phyloP scores from a whole-genome alignment of 2,113 vertebrate genomes.

The Ochotona curzoniae region DNA sequence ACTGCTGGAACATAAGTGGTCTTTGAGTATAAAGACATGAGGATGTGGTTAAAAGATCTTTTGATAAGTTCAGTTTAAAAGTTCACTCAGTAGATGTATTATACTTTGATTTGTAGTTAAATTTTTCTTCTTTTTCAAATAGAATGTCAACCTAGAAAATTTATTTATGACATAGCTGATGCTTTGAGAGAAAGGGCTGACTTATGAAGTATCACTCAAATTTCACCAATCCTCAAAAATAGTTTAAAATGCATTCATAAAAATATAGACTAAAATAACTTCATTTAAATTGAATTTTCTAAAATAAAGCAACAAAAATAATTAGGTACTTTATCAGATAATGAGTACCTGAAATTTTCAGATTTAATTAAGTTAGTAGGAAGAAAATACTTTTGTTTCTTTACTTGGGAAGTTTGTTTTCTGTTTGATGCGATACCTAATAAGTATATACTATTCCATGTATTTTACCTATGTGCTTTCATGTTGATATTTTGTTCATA shows the following conservation, averaged over 20 bases:
- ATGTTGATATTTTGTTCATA: too few relatives aligned
- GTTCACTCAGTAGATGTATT: neutral
- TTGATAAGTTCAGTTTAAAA: neutral
- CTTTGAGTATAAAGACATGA: conserved; percentile 6
- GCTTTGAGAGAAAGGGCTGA: neutral
- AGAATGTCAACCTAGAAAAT: neutral
- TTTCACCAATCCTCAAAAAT: conserved; percentile 46
- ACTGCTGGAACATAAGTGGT: neutral
- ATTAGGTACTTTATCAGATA: conserved; percentile 1
- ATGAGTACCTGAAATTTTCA: neutral
- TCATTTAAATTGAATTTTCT: neutral
- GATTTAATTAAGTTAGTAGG: too few relatives aligned
- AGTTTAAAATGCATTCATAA: conserved; percentile 24
- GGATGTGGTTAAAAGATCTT: conserved; percentile 39
- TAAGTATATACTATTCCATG: too few relatives aligned
- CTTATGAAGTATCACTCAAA: neutral
- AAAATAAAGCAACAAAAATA: conserved; percentile 44
- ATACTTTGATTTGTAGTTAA: conserved; percentile 40
- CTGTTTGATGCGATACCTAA: too few relatives aligned
- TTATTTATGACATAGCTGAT: neutral
- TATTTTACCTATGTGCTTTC: too few relatives aligned
- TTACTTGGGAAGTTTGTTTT: too few relatives aligned
- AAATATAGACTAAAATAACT: conserved; percentile 39
- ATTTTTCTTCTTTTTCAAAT: conserved; percentile 17
- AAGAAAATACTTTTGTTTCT: too few relatives aligned